Evolutionary conservation across 2,888 invertebrate species (phyloP).

Genomic region (Hoplodrina blanda): DNA sequence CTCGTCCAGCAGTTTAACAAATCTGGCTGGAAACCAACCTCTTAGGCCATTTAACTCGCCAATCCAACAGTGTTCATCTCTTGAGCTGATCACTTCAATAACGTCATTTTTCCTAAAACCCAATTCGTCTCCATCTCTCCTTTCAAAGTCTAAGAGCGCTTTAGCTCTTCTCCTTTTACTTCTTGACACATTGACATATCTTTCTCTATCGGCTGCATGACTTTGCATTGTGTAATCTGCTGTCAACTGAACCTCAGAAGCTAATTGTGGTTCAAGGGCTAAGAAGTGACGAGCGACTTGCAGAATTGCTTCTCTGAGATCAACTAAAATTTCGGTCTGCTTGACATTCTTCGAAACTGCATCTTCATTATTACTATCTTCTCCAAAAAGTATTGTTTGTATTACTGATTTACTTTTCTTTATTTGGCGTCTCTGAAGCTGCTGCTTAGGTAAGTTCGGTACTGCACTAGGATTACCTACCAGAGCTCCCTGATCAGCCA

Average conservation of each 20-base stretch:
- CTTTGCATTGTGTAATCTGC: conserved; percentile 99
- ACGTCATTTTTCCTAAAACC: conserved; percentile 99
- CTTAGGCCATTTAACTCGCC: conserved; percentile 98
- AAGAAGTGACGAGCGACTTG: conserved; percentile 98
- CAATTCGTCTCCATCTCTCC: conserved; percentile 99
- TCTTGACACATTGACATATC: conserved; percentile 97
- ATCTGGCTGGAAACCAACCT: conserved; percentile 99
- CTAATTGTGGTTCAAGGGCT: conserved; percentile 96
- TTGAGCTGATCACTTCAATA: conserved; percentile 98
- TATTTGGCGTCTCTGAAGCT: conserved; percentile 95
- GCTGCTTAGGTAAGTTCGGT: conserved; percentile 98
- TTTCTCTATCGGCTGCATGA: conserved; percentile 98
- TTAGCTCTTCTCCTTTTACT: conserved; percentile 97
- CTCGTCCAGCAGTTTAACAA: conserved; percentile 98
- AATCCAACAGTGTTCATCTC: conserved; percentile 99
- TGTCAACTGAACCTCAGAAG: conserved; percentile 94
- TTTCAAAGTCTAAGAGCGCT: conserved; percentile 98
- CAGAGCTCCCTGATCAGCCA: conserved; percentile 98
- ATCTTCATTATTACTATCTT: conserved; percentile 94
- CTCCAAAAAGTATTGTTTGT: conserved; percentile 96
- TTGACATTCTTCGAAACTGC: conserved; percentile 98
- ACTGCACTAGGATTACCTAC: conserved; percentile 97
- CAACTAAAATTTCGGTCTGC: conserved; percentile 99
- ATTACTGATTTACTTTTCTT: conserved; percentile 97
- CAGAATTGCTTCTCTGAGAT: conserved; percentile 98